Percentiles rank a stretch among this genome's conserved stretches.
These are phyloP conservation scores for Bucorvus abyssinicus DNA, from an alignment of 2,797 vertebrate species.

Conservation along the genomic window DNA sequence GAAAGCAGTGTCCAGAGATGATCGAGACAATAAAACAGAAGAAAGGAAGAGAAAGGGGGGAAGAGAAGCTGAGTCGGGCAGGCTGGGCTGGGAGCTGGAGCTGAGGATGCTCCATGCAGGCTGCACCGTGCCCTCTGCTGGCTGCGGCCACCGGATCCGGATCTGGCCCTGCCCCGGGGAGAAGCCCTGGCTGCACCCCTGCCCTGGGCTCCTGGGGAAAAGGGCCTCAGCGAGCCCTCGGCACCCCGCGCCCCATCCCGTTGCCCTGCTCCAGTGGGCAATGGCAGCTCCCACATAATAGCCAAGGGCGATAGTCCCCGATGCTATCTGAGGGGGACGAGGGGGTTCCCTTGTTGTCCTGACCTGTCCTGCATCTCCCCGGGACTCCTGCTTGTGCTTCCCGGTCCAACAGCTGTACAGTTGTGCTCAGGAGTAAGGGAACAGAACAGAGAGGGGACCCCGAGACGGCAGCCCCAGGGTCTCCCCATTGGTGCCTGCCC, in stretches of 20 bases:
- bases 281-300: fast-evolving
- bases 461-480: background rate
- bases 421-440: background rate
- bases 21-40: conserved; percentile 51
- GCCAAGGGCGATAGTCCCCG: fast-evolving
- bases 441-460: background rate
- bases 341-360: background rate
- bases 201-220: too few relatives aligned
- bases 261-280: background rate
- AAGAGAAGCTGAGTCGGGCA: background rate
- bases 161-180: background rate
- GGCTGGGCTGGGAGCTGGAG: background rate
- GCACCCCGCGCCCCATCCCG: fast-evolving
- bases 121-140: conserved; percentile 44
- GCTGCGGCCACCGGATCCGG: background rate
- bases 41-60: background rate
- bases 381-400: background rate
- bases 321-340: fast-evolving
- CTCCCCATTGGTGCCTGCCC: background rate
- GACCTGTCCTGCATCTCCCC: background rate
- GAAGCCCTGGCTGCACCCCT: background rate
- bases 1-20: conserved; percentile 57
- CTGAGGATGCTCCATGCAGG: background rate
- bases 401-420: fast-evolving
- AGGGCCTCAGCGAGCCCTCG: fast-evolving